These are phyloP conservation scores for Eucidaris tribuloides DNA, from an alignment of 35 echinoderm and acorn worm species.

Conservation along the genomic window DNA sequence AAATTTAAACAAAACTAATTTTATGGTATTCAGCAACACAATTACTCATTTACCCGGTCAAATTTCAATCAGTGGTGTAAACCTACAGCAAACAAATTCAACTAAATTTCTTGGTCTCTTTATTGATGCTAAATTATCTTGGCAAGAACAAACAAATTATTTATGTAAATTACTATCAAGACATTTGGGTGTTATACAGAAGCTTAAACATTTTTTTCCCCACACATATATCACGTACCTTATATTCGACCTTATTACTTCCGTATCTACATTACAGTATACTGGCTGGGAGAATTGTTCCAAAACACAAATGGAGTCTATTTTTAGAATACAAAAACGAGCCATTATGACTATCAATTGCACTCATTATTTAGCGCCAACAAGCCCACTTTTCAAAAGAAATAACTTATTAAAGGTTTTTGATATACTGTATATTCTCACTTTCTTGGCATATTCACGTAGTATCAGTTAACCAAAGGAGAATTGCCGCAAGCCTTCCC, in stretches of 20 bases:
- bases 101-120: no score
- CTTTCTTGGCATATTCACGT: background rate
- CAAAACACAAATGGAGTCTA: no score
- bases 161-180: background rate
- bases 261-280: no score
- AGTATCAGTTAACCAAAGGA: no score
- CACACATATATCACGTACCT: background rate
- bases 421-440: background rate
- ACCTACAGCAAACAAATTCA: background rate
- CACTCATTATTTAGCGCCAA: background rate
- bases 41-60: background rate
- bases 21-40: background rate
- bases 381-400: background rate
- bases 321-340: background rate
- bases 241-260: background rate
- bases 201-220: background rate
- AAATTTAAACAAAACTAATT: background rate
- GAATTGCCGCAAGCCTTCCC: background rate
- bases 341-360: background rate
- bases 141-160: background rate
- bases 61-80: background rate
- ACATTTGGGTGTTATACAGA: background rate
- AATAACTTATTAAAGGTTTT: background rate
- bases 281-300: background rate
- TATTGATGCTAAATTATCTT: no score